phyloP scores from a whole-genome alignment of 2,888 invertebrate species.

The Danaus chrysippus region DNA sequence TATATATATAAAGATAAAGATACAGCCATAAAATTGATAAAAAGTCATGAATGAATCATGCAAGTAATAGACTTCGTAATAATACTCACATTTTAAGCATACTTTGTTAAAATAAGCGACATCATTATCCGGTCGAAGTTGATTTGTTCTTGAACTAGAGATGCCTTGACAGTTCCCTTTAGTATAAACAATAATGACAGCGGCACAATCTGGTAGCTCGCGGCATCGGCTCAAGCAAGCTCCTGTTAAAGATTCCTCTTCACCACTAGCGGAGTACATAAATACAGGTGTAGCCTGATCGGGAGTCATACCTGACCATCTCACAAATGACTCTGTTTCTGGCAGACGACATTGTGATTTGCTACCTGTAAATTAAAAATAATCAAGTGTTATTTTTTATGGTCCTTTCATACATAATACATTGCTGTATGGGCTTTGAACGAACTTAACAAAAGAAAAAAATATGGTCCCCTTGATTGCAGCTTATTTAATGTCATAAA shows the following conservation, averaged over 20 bases:
- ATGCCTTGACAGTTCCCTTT: slow-evolving; percentile 72
- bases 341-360: slow-evolving; percentile 52
- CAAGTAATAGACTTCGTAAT: slow-evolving; percentile 1
- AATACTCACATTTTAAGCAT: slow-evolving; percentile 69
- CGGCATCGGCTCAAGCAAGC: slow-evolving; percentile 69
- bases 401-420: too few species aligned
- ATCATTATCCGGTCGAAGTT: slow-evolving; percentile 71
- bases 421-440: too few species aligned
- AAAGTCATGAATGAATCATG: neutral
- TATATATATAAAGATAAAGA: too few species aligned
- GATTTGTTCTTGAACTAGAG: slow-evolving; percentile 42
- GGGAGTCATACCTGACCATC: slow-evolving; percentile 65
- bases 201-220: slow-evolving; percentile 66
- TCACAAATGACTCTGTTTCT: slow-evolving; percentile 51
- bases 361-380: slow-evolving; percentile 35
- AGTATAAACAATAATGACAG: slow-evolving; percentile 70
- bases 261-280: slow-evolving; percentile 68
- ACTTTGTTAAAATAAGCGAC: slow-evolving; percentile 83
- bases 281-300: slow-evolving; percentile 63
- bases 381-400: too few species aligned
- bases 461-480: too few species aligned
- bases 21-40: too few species aligned
- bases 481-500: too few species aligned
- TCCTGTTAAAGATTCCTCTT: slow-evolving; percentile 64
- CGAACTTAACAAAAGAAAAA: too few species aligned